These are phyloP conservation scores for Leptopterna dolabrata DNA, from an alignment of 2,888 invertebrate species.

Conservation along the genomic window DNA sequence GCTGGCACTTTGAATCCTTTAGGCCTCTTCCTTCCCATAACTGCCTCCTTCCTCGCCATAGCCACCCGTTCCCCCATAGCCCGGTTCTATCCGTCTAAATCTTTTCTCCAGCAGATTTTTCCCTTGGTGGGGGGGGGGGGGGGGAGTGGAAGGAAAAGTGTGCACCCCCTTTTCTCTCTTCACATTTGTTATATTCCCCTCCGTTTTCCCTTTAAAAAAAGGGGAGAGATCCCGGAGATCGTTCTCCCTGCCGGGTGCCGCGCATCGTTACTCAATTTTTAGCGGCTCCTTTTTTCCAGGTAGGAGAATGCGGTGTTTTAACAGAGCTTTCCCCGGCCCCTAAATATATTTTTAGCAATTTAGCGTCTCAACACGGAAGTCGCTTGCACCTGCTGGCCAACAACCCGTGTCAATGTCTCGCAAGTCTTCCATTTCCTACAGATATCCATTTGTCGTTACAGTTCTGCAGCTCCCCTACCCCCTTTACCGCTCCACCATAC, in stretches of 20 bases:
- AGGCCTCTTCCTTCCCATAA: neutral
- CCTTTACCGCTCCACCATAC: too few relatives aligned
- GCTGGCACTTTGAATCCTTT: slow-evolving; percentile 13
- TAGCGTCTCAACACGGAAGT: neutral
- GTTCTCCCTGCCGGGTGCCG: neutral
- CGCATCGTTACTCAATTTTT: neutral
- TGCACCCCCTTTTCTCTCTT: neutral
- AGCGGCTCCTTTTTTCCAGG: neutral
- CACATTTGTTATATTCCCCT: slow-evolving; percentile 3
- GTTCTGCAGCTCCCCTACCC: too few relatives aligned
- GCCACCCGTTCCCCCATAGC: neutral
- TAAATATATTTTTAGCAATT: neutral
- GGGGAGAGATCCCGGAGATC: neutral
- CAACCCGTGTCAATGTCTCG: too few relatives aligned
- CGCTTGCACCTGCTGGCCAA: too few relatives aligned
- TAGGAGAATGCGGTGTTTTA: neutral
- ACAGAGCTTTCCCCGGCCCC: neutral
- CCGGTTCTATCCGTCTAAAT: slow-evolving; percentile 33
- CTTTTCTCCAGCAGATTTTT: slow-evolving; percentile 40
- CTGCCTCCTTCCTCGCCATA: neutral
- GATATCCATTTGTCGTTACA: too few relatives aligned
- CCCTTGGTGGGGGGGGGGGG: neutral
- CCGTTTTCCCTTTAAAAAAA: neutral
- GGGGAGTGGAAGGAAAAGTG: neutral
- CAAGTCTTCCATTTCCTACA: too few relatives aligned